phyloP scores from a whole-genome alignment of 1,140 invertebrate species.

The Subanguina moxae region DNA sequence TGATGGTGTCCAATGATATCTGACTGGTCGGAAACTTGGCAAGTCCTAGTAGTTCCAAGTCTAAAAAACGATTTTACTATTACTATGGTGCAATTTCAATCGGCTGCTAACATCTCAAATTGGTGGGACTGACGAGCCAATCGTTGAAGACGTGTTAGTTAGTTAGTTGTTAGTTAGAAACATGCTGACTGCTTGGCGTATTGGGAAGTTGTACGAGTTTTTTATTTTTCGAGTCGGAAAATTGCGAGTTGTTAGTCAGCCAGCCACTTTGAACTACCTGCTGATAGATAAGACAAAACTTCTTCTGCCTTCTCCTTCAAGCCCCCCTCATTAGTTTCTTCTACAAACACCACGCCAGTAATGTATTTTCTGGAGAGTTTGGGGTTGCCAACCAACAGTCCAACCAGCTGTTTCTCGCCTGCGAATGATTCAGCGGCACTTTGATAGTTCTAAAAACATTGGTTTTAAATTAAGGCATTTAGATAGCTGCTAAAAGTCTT shows the following conservation, averaged over 20 bases:
- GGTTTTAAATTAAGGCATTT: neutral
- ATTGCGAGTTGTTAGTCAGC: no score
- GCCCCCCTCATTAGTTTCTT: neutral
- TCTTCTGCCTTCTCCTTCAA: neutral
- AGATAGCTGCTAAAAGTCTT: neutral
- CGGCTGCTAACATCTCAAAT: no score
- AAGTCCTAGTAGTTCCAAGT: neutral
- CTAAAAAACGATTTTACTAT: slow-evolving; percentile 5
- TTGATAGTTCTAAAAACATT: slow-evolving; percentile 4
- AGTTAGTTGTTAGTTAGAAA: no score
- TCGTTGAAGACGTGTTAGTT: no score
- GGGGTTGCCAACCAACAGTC: neutral
- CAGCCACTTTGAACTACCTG: neutral
- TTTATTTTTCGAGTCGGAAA: no score
- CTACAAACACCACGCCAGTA: slow-evolving; percentile 5
- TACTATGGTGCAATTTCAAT: neutral
- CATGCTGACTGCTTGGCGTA: no score
- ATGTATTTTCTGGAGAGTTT: neutral
- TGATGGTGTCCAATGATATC: neutral
- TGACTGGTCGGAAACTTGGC: slow-evolving; percentile 2
- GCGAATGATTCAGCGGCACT: neutral
- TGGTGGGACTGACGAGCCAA: no score
- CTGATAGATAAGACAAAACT: neutral
- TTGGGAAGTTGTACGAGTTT: no score
- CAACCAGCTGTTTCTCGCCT: neutral